phyloP scores from a whole-genome alignment of 1,140 invertebrate species.

The Drosophila leontia region DNA sequence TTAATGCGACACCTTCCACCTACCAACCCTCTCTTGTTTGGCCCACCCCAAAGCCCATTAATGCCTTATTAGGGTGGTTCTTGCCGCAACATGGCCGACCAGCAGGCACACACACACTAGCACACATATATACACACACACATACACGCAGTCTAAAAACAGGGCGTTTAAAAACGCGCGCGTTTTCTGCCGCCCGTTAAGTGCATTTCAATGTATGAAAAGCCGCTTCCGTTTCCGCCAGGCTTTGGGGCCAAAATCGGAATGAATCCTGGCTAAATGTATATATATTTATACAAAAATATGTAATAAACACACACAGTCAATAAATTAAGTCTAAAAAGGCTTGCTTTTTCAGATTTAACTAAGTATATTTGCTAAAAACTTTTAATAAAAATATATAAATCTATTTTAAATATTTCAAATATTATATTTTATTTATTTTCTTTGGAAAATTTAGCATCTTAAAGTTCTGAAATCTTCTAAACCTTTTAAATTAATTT shows the following conservation, averaged over 20 bases:
- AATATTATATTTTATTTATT: not conserved
- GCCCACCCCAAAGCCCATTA: slow-evolving; percentile 32
- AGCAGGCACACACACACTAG: slow-evolving; percentile 45
- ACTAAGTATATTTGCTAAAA: too few relatives aligned
- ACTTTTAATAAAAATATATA: not conserved
- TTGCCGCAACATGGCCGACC: slow-evolving; percentile 57
- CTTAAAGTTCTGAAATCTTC: not conserved
- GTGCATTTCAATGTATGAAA: slow-evolving; percentile 78
- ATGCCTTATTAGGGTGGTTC: slow-evolving; percentile 48
- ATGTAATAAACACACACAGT: slow-evolving; percentile 6
- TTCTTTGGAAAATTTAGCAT: not conserved
- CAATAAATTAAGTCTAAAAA: not conserved
- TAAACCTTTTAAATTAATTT: not conserved
- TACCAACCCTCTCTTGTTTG: slow-evolving; percentile 12
- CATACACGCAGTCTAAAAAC: not conserved
- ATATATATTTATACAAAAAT: not conserved
- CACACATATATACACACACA: too few relatives aligned
- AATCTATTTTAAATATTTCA: not conserved
- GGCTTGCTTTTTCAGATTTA: not conserved
- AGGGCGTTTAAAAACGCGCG: slow-evolving; percentile 74
- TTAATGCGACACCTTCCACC: slow-evolving; percentile 67
- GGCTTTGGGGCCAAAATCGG: slow-evolving; percentile 11
- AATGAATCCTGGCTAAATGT: slow-evolving; percentile 32
- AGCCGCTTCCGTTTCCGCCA: slow-evolving; percentile 43
- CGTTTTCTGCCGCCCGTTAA: slow-evolving; percentile 61